Percentiles rank a stretch among this genome's conserved stretches.
phyloP scores from a whole-genome alignment of 2,888 invertebrate species.

The Linnaemya vulpina region DNA sequence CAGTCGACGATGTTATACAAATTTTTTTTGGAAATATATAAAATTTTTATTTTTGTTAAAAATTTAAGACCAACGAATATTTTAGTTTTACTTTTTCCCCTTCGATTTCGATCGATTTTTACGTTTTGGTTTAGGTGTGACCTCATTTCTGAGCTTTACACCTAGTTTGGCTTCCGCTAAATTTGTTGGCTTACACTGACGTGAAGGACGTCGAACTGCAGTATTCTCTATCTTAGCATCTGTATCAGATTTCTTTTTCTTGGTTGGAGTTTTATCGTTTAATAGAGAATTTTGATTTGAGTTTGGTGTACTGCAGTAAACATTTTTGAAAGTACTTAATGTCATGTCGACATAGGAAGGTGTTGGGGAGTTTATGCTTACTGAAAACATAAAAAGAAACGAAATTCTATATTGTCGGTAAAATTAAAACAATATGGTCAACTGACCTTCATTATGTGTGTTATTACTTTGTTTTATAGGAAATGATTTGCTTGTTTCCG shows the following conservation, averaged over 20 bases:
- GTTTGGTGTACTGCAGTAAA: conserved; percentile 69
- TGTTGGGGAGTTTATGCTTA: conserved; percentile 15
- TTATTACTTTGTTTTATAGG: neutral
- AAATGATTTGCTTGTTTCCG: conserved; percentile 21
- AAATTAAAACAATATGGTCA: neutral
- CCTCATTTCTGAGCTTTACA: conserved; percentile 60
- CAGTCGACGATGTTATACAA: neutral
- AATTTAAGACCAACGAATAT: no score
- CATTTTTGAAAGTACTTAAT: conserved; percentile 56
- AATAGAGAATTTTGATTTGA: neutral
- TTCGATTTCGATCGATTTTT: conserved; percentile 23
- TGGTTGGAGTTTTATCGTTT: neutral
- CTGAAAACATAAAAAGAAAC: neutral
- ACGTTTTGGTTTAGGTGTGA: neutral
- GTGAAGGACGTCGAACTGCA: conserved; percentile 49
- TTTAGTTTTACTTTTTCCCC: conserved; percentile 32
- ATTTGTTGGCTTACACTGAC: conserved; percentile 64
- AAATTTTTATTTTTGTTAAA: no score
- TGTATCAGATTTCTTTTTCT: neutral
- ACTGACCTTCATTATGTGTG: conserved; percentile 22
- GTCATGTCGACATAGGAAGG: conserved; percentile 49
- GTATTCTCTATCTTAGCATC: neutral
- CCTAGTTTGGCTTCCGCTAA: conserved; percentile 54
- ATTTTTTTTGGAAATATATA: neutral
- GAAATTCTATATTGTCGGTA: neutral